These are phyloP conservation scores for Ia io DNA, from an alignment of 2,113 vertebrate species.

Conservation along the genomic window DNA sequence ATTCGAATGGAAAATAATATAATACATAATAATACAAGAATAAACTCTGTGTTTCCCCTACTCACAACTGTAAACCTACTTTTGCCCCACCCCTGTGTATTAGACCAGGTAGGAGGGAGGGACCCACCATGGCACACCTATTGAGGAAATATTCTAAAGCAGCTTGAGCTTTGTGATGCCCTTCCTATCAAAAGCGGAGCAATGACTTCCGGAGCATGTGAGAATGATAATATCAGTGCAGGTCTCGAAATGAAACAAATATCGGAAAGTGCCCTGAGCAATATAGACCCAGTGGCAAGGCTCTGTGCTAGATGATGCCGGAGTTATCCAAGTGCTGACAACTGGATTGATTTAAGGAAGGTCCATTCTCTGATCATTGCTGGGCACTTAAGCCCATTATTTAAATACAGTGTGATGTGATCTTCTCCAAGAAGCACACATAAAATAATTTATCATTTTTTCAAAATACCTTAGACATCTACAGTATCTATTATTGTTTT, in stretches of 20 bases:
- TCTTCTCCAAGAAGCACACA: neutral
- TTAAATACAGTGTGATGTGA: neutral
- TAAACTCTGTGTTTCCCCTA: neutral
- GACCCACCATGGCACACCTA: neutral
- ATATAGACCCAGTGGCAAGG: neutral
- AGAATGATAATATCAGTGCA: neutral
- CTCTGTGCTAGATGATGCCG: neutral
- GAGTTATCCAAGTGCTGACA: neutral
- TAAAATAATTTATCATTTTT: neutral
- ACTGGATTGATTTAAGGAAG: neutral
- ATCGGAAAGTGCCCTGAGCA: neutral
- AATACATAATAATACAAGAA: neutral
- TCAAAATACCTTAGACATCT: neutral
- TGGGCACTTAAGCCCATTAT: neutral
- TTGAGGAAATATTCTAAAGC: neutral
- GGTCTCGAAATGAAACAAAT: neutral
- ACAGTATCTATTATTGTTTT: neutral
- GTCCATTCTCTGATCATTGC: neutral
- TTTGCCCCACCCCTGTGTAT: neutral
- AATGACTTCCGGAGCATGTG: neutral
- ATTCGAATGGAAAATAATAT: neutral
- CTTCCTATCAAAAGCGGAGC: neutral
- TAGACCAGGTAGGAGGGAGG: neutral
- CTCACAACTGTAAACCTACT: neutral
- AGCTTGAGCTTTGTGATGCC: neutral